These are phyloP conservation scores for Drosophila buzzatii DNA, from an alignment of 2,888 invertebrate genomes.

Conservation along the genomic window DNA sequence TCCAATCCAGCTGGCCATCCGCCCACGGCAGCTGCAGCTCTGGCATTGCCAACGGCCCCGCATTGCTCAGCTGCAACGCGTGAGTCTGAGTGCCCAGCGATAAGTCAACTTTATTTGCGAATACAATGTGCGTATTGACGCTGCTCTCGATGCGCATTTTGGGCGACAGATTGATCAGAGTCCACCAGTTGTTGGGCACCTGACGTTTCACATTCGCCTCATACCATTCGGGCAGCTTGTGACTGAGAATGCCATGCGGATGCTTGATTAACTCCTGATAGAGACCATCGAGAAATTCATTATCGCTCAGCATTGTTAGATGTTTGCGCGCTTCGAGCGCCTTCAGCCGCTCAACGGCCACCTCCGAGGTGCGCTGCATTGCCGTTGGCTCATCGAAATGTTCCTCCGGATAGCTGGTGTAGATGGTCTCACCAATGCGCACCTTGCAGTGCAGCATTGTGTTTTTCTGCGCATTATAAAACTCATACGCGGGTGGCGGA, in stretches of 20 bases:
- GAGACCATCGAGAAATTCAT: slow-evolving; percentile 79
- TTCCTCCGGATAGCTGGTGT: slow-evolving; percentile 83
- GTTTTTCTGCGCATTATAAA: slow-evolving; percentile 57
- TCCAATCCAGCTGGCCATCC: slow-evolving; percentile 85
- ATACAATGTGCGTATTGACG: slow-evolving; percentile 74
- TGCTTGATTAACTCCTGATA: slow-evolving; percentile 79
- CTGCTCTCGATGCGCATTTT: slow-evolving; percentile 85
- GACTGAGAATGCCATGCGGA: slow-evolving; percentile 88
- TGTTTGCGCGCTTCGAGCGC: slow-evolving; percentile 61
- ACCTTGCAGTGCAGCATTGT: slow-evolving; percentile 77
- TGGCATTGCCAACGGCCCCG: slow-evolving; percentile 30
- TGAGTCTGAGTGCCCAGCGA: neutral
- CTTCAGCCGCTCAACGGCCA: slow-evolving; percentile 80
- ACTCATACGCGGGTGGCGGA: slow-evolving; percentile 72
- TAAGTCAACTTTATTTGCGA: slow-evolving; percentile 64
- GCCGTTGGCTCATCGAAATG: slow-evolving; percentile 75
- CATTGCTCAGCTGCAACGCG: neutral
- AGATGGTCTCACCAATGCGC: slow-evolving; percentile 73
- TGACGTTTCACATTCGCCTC: slow-evolving; percentile 88
- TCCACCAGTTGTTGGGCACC: slow-evolving; percentile 90
- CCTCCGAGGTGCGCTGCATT: slow-evolving; percentile 74
- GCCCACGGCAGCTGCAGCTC: slow-evolving; percentile 69
- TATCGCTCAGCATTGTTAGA: slow-evolving; percentile 73
- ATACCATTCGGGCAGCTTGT: slow-evolving; percentile 87
- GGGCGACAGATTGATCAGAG: slow-evolving; percentile 85